A percentile compares a stretch with the other conserved stretches of the same genome.
Conservation (phyloP, 2,113 vertebrate genomes). For the Benitochromis conjunctus region DNA sequence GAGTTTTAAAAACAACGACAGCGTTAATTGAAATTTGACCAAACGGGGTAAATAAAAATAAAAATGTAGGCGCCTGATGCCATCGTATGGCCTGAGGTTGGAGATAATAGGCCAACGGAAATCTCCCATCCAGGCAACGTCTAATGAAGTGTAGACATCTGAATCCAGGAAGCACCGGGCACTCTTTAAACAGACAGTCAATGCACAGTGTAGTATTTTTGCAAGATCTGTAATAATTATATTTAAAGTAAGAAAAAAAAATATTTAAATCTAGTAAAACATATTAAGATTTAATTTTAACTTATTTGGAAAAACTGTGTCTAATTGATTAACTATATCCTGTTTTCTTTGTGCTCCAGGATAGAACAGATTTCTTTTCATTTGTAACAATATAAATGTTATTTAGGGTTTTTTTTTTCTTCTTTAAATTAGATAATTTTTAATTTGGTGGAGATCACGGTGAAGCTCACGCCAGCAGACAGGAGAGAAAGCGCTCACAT, state of each 20-base stretch:
- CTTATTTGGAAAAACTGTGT: constrained; percentile 67
- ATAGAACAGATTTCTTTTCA: constrained; percentile 47
- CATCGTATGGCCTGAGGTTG: not conserved
- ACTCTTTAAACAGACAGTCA: constrained; percentile 64
- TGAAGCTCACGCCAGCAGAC: constrained; percentile 22
- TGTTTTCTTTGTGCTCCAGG: constrained; percentile 44
- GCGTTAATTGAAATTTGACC: constrained; percentile 53
- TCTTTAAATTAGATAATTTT: not conserved
- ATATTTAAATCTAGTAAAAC: constrained; percentile 73
- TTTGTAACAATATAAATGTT: constrained; percentile 49
- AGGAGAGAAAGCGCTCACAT: not conserved
- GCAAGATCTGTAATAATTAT: constrained; percentile 67
- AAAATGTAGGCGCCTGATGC: not conserved
- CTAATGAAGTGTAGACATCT: constrained; percentile 65
- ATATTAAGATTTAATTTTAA: constrained; percentile 69
- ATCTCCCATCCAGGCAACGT: constrained; percentile 12
- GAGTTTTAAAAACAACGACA: constrained; percentile 24
- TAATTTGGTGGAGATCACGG: constrained; percentile 12
- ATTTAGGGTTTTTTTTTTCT: not conserved
- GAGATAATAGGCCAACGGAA: not conserved
- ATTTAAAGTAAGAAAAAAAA: constrained; percentile 64
- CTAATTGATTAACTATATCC: constrained; percentile 48
- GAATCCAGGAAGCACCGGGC: constrained; percentile 61
- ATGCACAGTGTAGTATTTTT: constrained; percentile 73
- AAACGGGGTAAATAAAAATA: constrained; percentile 5